phyloP scores from a whole-genome alignment of 2,797 vertebrate species.

The Chanos chanos region DNA sequence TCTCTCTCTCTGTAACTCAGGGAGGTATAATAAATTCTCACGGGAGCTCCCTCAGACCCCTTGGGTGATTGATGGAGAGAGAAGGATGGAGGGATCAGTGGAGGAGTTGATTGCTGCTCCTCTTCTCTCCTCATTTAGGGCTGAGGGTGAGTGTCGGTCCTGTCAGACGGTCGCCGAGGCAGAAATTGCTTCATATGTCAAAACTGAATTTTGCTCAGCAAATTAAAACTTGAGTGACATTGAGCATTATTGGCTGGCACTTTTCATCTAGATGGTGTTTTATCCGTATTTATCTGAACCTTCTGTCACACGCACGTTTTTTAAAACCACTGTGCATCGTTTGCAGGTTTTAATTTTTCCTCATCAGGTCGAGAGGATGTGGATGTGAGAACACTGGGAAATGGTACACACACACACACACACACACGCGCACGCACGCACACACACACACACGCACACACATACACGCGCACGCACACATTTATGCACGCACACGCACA shows the following conservation, averaged over 20 bases:
- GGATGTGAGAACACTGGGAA: conserved; percentile 93
- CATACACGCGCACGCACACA: too few species aligned
- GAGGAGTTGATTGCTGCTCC: conserved; percentile 92
- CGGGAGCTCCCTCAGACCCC: conserved; percentile 96
- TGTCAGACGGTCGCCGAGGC: neutral
- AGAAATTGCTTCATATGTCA: neutral
- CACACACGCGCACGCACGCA: too few species aligned
- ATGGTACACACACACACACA: conserved; percentile 63
- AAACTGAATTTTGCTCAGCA: too few species aligned
- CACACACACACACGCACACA: neutral
- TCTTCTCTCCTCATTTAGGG: conserved; percentile 79
- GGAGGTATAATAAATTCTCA: conserved; percentile 95
- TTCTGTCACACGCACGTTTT: too few species aligned
- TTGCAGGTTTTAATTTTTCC: conserved; percentile 92
- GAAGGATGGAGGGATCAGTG: conserved; percentile 95
- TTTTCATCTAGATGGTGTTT: too few species aligned
- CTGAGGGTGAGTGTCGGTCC: conserved; percentile 74
- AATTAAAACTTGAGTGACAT: too few species aligned
- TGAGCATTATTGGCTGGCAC: too few species aligned
- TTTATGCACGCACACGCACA: too few species aligned
- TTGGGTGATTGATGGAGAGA: conserved; percentile 96
- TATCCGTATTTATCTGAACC: too few species aligned
- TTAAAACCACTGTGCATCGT: neutral
- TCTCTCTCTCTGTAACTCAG: conserved; percentile 58
- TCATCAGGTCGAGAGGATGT: conserved; percentile 97